Percentiles rank a stretch among this genome's conserved stretches.
Conservation (phyloP, 2,888 invertebrate species). For the Oscheius sp. region DNA sequence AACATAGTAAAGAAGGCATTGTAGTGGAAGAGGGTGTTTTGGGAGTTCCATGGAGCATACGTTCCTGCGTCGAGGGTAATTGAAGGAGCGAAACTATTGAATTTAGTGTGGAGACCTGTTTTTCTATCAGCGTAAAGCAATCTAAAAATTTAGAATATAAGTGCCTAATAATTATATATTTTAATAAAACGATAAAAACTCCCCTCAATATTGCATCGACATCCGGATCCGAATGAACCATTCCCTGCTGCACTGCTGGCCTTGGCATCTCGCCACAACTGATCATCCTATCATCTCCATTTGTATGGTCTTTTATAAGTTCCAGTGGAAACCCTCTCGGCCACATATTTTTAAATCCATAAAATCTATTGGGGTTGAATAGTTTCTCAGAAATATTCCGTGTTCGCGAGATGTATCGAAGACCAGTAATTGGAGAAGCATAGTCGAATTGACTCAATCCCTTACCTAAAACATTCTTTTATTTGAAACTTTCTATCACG, state of each 20-base stretch:
- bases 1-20: conserved; percentile 52
- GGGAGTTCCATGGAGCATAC: conserved; percentile 56
- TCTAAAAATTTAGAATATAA: no score
- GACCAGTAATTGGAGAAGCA: background rate
- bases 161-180: background rate
- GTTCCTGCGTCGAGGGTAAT: conserved; percentile 26
- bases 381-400: conserved; percentile 23
- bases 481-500: no score
- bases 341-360: conserved; percentile 45
- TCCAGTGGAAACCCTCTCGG: conserved; percentile 52
- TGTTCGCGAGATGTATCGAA: conserved; percentile 5
- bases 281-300: conserved; percentile 34
- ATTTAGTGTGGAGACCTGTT: conserved; percentile 11
- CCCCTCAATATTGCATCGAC: conserved; percentile 49
- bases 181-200: no score
- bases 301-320: conserved; percentile 35
- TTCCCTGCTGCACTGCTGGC: conserved; percentile 50
- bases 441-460: conserved; percentile 21
- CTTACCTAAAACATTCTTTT: conserved; percentile 2
- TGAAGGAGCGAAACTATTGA: conserved; percentile 21
- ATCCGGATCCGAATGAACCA: conserved; percentile 50
- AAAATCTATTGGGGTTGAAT: conserved; percentile 51
- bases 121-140: conserved; percentile 12
- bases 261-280: conserved; percentile 36
- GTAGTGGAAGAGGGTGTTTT: conserved; percentile 52